These are phyloP conservation scores for Celastrina argiolus DNA, from an alignment of 2,888 invertebrate species.

Conservation along the genomic window DNA sequence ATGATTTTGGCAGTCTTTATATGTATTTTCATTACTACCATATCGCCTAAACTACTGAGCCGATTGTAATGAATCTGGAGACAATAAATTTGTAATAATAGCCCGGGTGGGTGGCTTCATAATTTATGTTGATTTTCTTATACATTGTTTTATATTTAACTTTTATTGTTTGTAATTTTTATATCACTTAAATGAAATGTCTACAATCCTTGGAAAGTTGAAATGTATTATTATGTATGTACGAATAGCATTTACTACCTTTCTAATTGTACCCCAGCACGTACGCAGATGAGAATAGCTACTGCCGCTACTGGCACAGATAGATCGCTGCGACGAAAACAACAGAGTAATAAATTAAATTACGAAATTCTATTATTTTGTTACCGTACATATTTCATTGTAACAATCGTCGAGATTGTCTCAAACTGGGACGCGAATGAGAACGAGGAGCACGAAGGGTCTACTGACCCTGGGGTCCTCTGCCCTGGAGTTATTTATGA, in stretches of 20 bases:
- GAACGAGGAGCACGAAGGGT: conserved; percentile 19
- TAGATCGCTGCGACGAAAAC: background rate
- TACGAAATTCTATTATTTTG: conserved; percentile 9
- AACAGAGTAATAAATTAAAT: conserved; percentile 14
- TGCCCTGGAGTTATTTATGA: conserved; percentile 11
- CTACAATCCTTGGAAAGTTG: background rate
- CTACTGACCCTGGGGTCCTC: conserved; percentile 18
- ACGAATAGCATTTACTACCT: background rate
- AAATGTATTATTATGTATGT: background rate
- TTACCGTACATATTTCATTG: conserved; percentile 18
- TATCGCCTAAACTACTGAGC: too few relatives aligned
- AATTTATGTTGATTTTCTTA: too few relatives aligned
- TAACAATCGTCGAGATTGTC: conserved; percentile 17
- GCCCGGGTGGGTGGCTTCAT: too few relatives aligned
- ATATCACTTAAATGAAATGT: too few relatives aligned
- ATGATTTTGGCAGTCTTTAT: too few relatives aligned
- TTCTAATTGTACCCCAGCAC: background rate
- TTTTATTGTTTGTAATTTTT: too few relatives aligned
- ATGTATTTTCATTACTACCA: too few relatives aligned
- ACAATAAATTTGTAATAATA: too few relatives aligned
- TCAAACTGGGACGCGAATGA: conserved; percentile 12
- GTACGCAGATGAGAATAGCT: conserved; percentile 11
- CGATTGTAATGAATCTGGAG: too few relatives aligned
- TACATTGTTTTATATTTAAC: too few relatives aligned
- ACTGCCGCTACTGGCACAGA: conserved; percentile 2